These are phyloP conservation scores for Pagetopsis macropterus DNA, from an alignment of 2,797 vertebrate species.

Conservation along the genomic window DNA sequence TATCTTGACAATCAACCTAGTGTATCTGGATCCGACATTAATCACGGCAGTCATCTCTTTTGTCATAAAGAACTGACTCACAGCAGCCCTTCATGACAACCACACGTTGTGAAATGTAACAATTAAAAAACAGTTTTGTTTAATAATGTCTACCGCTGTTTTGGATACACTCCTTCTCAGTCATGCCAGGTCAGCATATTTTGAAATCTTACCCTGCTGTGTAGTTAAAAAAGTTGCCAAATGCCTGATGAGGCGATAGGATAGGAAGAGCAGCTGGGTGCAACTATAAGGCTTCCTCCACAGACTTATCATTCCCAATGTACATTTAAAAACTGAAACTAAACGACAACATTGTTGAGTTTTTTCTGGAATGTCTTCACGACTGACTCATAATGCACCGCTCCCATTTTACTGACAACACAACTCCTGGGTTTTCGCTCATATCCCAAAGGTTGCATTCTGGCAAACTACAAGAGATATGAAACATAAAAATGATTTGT, in stretches of 20 bases:
- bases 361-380: slow-evolving; percentile 23
- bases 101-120: slow-evolving; percentile 20
- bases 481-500: slow-evolving; percentile 20
- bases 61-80: slow-evolving; percentile 47
- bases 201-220: not conserved
- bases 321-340: not conserved
- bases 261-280: slow-evolving; percentile 16
- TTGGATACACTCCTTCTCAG: slow-evolving; percentile 4
- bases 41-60: slow-evolving; percentile 40
- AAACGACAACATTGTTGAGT: not conserved
- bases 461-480: slow-evolving; percentile 36
- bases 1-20: slow-evolving; percentile 27
- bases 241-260: not conserved
- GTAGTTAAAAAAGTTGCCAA: not conserved
- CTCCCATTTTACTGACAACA: slow-evolving; percentile 60
- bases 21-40: slow-evolving; percentile 29
- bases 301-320: not conserved
- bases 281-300: not conserved
- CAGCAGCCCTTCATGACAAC: slow-evolving; percentile 13
- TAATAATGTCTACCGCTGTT: slow-evolving; percentile 18
- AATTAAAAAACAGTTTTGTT: not conserved
- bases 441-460: slow-evolving; percentile 20
- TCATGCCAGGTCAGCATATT: slow-evolving; percentile 15
- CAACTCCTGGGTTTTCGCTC: slow-evolving; percentile 29
- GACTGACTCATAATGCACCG: slow-evolving; percentile 25